Percentiles rank a stretch among this genome's conserved stretches.
phyloP scores from a whole-genome alignment of 2,888 invertebrate species.

The Drosophila siamana region DNA sequence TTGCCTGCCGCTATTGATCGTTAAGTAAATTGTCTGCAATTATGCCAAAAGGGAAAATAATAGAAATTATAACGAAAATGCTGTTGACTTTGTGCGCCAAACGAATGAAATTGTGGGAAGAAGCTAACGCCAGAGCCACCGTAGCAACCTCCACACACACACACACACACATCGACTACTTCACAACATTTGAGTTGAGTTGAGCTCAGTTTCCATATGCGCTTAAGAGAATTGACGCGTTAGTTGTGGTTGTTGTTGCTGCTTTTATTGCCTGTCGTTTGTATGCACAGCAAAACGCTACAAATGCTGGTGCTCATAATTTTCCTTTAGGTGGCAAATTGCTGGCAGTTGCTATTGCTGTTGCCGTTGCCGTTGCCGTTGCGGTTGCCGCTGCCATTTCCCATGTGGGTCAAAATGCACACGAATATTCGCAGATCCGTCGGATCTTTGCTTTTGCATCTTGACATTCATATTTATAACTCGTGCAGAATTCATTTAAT shows the following conservation, averaged over 20 bases:
- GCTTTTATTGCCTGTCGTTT: constrained; percentile 55
- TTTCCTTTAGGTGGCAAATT: constrained; percentile 78
- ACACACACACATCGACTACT: constrained; percentile 16
- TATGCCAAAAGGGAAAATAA: constrained; percentile 83
- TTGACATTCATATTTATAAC: constrained; percentile 77
- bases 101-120: constrained; percentile 67
- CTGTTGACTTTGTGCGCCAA: constrained; percentile 68
- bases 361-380: no score
- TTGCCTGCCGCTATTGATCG: constrained; percentile 77
- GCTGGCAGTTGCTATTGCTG: constrained; percentile 61
- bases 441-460: constrained; percentile 47
- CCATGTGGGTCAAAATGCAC: constrained; percentile 72
- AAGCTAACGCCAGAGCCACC: constrained; percentile 10
- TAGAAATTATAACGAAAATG: constrained; percentile 81
- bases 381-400: constrained; percentile 44
- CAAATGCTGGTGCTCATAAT: constrained; percentile 78
- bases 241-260: constrained; percentile 39
- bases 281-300: constrained; percentile 8
- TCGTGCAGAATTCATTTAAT: constrained; percentile 66
- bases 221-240: constrained; percentile 54
- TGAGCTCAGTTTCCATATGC: constrained; percentile 54
- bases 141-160: no score
- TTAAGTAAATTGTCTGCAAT: constrained; percentile 83
- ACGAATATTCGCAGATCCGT: constrained; percentile 58
- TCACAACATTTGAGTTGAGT: constrained; percentile 10